phyloP scores from a whole-genome alignment of 1,140 invertebrate genomes.

The Lepidotrigona ventralis region DNA sequence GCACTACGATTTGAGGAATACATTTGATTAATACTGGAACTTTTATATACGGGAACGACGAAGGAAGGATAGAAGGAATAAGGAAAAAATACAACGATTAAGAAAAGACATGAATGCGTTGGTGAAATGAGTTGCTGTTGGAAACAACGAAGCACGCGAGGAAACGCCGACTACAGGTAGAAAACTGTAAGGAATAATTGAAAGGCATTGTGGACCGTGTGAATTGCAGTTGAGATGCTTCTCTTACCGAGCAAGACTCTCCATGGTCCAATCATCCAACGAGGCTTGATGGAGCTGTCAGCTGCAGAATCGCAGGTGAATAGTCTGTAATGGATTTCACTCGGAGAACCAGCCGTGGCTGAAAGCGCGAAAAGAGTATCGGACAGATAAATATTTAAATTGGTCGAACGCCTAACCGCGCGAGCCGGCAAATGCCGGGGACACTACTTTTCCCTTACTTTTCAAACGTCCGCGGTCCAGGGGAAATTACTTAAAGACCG shows the following conservation, averaged over 20 bases:
- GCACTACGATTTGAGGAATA: neutral
- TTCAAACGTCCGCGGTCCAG: too few species aligned
- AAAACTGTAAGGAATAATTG: slow-evolving; percentile 27
- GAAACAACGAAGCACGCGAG: neutral
- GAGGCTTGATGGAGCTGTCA: slow-evolving; percentile 61
- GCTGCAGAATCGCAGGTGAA: slow-evolving; percentile 62
- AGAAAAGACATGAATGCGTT: too few species aligned
- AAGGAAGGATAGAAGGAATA: too few species aligned
- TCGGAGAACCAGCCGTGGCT: slow-evolving; percentile 43
- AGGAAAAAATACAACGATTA: too few species aligned
- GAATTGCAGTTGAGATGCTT: slow-evolving; percentile 37
- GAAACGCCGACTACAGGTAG: neutral
- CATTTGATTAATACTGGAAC: neutral
- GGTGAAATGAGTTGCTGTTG: neutral
- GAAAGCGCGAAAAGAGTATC: slow-evolving; percentile 58
- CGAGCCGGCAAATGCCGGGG: neutral
- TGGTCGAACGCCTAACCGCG: slow-evolving; percentile 19
- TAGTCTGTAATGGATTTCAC: slow-evolving; percentile 61
- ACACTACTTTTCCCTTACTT: neutral
- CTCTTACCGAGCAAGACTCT: slow-evolving; percentile 59
- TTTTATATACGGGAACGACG: too few species aligned
- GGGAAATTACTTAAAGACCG: neutral
- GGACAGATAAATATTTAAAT: slow-evolving; percentile 62
- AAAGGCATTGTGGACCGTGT: slow-evolving; percentile 18
- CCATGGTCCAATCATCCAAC: slow-evolving; percentile 57